A percentile compares a stretch with the other conserved stretches of the same genome.
phyloP scores from a whole-genome alignment of 2,888 invertebrate species.

The Cabera pusaria region DNA sequence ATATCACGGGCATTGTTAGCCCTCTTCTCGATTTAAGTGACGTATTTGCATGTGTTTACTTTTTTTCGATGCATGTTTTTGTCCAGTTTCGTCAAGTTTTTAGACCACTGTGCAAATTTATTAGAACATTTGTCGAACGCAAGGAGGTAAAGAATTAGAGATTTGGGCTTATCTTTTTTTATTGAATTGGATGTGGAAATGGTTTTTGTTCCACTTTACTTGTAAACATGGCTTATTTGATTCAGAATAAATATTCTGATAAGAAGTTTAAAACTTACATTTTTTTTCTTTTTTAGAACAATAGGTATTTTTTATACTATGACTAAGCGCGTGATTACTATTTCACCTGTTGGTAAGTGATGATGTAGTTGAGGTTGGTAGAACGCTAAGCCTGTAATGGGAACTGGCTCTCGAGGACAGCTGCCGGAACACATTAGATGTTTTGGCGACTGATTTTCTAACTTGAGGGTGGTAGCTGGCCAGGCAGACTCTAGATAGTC shows the following conservation, averaged over 20 bases:
- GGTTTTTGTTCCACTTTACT: neutral
- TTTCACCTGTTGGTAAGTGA: no score
- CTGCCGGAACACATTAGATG: no score
- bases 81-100: conserved; percentile 68
- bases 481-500: no score
- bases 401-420: no score
- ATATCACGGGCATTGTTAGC: conserved; percentile 72
- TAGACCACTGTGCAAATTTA: conserved; percentile 61
- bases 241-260: no score
- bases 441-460: no score
- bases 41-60: conserved; percentile 44
- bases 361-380: no score
- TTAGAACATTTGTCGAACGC: conserved; percentile 56
- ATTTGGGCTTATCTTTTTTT: conserved; percentile 13
- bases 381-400: no score
- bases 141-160: conserved; percentile 40
- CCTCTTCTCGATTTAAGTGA: conserved; percentile 67
- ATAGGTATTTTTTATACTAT: neutral
- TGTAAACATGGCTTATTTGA: neutral
- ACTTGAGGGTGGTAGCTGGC: no score
- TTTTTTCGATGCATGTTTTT: conserved; percentile 54
- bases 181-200: conserved; percentile 16
- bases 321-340: no score
- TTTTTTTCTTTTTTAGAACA: neutral
- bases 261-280: no score